Percentiles rank a stretch among this genome's conserved stretches.
Evolutionary conservation across 2,888 invertebrate genomes (phyloP).

Genomic region (Camponotus fellah): DNA sequence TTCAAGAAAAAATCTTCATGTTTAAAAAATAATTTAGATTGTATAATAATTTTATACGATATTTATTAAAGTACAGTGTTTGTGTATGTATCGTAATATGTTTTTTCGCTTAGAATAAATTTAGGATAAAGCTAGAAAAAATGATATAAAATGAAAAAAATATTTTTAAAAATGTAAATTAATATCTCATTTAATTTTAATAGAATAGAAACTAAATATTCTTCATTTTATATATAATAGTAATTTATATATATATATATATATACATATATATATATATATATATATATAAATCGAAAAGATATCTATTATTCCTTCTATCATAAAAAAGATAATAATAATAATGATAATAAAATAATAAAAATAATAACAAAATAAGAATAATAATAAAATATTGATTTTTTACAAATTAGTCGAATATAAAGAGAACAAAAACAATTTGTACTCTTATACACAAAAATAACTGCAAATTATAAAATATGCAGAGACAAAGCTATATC

Average conservation of each 20-base stretch:
- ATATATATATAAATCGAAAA: neutral
- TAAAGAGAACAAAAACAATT: neutral
- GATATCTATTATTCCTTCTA: neutral
- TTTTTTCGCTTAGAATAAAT: neutral
- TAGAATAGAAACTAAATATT: neutral
- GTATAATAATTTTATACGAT: neutral
- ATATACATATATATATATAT: neutral
- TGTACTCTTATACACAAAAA: no score
- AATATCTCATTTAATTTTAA: neutral
- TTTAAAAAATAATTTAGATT: neutral
- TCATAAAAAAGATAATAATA: no score
- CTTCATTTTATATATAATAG: neutral
- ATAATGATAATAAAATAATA: no score
- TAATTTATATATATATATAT: neutral
- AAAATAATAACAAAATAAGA: neutral
- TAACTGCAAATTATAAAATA: constrained; percentile 18
- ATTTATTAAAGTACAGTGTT: neutral
- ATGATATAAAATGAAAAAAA: neutral
- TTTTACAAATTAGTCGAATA: neutral
- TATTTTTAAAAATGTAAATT: neutral
- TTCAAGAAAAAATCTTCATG: neutral
- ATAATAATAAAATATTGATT: neutral
- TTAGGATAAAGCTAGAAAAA: neutral
- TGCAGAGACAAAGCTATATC: neutral
- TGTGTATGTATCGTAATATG: neutral